Base-by-base conservation (phyloP, 2,888 invertebrate genomes). In the Pachycephus smyrnensis region DNA sequence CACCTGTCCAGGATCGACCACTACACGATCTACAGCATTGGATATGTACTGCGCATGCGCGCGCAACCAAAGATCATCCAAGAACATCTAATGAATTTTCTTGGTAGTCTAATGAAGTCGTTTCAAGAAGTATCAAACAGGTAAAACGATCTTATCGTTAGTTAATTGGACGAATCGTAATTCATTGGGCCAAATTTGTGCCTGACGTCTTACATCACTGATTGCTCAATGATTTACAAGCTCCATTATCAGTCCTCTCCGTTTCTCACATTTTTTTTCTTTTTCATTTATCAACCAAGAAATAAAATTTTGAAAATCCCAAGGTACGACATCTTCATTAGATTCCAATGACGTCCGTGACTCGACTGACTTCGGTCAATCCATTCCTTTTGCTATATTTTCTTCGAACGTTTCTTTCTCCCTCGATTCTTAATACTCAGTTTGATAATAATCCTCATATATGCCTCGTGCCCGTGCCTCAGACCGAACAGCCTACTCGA, bases 31-130 rank as follows among this genome's bases (percentile, higher is more conserved):
- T 55, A 55, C 55, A 2, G 55, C 55, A 55, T 9, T 2, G 55
- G 55, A 23, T 23, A 3, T 23, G 2, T 40, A 55, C 2, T 0
- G 23, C 23, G 55, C 55, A 55, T 55, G 23, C 55, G 55, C 23
- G 2, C 15, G 6, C 9, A 23, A 23, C 2, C 23, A 23, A 55
- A 23, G 55, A 23, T 55, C 55, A 55, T 55, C 23, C 2, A 23
- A 32, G 31, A 69, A 32, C 69, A 2, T 23, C 84, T 86, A 84
- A 89, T 88, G 89, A 88, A 88, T 89, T 90, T 90, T 89, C 89
- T 87, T 86, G 87, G 85, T 88, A 86, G 89, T 89, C 89, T 90
- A 90, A 90, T 90, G 90, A 90, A 90, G 90, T 87, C 82, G 82
- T 84, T 84, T 82, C 83, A 80, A 82, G 82, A 82, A 78, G 79